A percentile compares a stretch with the other conserved stretches of the same genome.
Conservation (phyloP, 2,113 vertebrate genomes). For the Holacanthus passer region DNA sequence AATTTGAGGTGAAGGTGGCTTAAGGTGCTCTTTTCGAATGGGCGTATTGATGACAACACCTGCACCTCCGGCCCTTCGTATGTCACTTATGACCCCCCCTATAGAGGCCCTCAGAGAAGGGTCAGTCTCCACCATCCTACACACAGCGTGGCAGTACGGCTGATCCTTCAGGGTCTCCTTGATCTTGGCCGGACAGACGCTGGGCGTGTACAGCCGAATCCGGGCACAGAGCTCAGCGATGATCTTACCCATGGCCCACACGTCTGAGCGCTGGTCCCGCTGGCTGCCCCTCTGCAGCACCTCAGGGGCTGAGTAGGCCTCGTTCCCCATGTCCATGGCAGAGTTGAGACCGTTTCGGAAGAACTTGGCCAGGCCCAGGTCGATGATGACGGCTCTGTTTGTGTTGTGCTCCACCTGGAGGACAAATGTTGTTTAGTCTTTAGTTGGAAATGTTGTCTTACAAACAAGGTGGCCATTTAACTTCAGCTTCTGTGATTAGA, state of each 20-base stretch:
- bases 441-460: no score
- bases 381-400: constrained; percentile 83
- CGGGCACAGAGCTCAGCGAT: constrained; percentile 80
- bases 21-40: not conserved
- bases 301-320: constrained; percentile 84
- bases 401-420: constrained; percentile 82
- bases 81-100: constrained; percentile 67
- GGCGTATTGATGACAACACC: not conserved
- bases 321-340: constrained; percentile 79
- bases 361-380: constrained; percentile 85
- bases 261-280: constrained; percentile 79
- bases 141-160: constrained; percentile 69
- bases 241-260: constrained; percentile 86
- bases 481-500: not conserved
- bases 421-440: constrained; percentile 15
- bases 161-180: constrained; percentile 67
- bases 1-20: not conserved
- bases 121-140: constrained; percentile 74
- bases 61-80: constrained; percentile 55
- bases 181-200: constrained; percentile 75
- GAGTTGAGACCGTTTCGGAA: constrained; percentile 74
- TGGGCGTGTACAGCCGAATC: constrained; percentile 73
- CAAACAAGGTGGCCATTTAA: not conserved
- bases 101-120: constrained; percentile 68
- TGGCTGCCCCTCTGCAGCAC: constrained; percentile 60